These are phyloP conservation scores for Rattus norvegicus DNA, from an alignment of 2,113 vertebrate genomes.

Conservation along the genomic window GRCr8 NC_086020.1:195462001-195462500, in stretches of 20 bases:
- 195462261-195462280: background rate
- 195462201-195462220: background rate
- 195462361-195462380: background rate
- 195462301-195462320: background rate
- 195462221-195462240: background rate
- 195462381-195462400: background rate
- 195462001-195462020: background rate
- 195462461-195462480: background rate
- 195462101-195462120: background rate
- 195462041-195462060: background rate
- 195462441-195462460: background rate
- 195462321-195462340: background rate
- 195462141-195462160: background rate
- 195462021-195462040: background rate
- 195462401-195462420: background rate
- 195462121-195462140: background rate
- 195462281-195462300: background rate
- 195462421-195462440: background rate
- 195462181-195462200: background rate
- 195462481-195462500: background rate
- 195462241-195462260: background rate
- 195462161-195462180: background rate
- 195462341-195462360: background rate
- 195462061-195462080: background rate
- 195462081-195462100: background rate